phyloP scores from a whole-genome alignment of 1,140 invertebrate species.

The Oryzaephilus surinamensis region DNA sequence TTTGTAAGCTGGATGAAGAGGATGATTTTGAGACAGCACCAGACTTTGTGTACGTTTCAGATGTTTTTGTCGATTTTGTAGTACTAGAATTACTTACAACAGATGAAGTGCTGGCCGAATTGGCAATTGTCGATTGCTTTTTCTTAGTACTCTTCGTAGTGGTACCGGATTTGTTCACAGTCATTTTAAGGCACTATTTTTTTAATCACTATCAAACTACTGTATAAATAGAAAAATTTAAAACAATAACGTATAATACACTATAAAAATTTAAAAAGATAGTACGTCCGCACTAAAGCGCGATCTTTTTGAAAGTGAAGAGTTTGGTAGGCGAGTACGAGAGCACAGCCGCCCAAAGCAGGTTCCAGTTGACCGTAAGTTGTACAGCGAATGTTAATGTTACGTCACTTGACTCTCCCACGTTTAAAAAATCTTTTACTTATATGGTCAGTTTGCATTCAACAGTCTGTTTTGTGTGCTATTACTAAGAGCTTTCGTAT shows the following conservation, averaged over 20 bases:
- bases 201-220: too few species aligned
- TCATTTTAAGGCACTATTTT: constrained; percentile 26
- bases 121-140: constrained; percentile 19
- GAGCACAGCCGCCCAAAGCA: too few species aligned
- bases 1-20: constrained; percentile 31
- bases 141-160: constrained; percentile 22
- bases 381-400: constrained; percentile 8
- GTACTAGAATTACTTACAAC: constrained; percentile 2
- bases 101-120: constrained; percentile 16
- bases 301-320: constrained; percentile 25
- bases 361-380: constrained; percentile 6
- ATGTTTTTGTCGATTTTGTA: constrained; percentile 7
- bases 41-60: constrained; percentile 4
- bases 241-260: constrained; percentile 15
- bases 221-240: constrained; percentile 11
- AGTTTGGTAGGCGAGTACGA: constrained; percentile 7
- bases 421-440: constrained; percentile 24
- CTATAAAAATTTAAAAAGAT: constrained; percentile 12
- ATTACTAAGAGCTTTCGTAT: too few species aligned
- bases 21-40: constrained; percentile 26
- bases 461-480: too few species aligned
- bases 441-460: constrained; percentile 30
- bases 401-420: constrained; percentile 23
- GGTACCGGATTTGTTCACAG: constrained; percentile 29
- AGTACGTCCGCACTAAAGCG: constrained; percentile 19